Conservation (phyloP, 2,113 vertebrate species). For the Arizona elegans region DNA sequence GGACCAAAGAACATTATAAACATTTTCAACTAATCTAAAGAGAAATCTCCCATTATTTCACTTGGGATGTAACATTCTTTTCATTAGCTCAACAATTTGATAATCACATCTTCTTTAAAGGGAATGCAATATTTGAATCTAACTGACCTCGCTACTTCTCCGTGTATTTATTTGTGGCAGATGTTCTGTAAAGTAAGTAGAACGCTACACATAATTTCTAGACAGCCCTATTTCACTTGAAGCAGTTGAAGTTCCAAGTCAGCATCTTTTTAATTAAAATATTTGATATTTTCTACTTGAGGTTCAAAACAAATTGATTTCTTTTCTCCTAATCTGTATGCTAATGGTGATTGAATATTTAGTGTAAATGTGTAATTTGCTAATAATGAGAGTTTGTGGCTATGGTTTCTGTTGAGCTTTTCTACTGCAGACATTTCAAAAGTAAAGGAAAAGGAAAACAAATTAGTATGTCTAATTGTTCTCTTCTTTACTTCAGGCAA, state of each 20-base stretch:
- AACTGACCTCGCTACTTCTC: background rate
- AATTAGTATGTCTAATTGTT: conserved; percentile 28
- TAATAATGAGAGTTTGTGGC: conserved; percentile 17
- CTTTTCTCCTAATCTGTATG: conserved; percentile 13
- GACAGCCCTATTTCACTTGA: background rate
- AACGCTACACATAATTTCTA: background rate
- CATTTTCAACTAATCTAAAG: background rate
- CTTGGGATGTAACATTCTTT: background rate
- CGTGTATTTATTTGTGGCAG: background rate
- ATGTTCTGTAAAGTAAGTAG: background rate
- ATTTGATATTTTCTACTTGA: conserved; percentile 31
- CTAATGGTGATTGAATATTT: conserved; percentile 30
- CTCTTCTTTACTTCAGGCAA: conserved; percentile 1
- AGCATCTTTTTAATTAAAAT: conserved; percentile 29
- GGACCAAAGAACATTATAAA: background rate
- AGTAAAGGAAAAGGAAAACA: conserved; percentile 12
- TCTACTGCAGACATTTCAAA: conserved; percentile 17
- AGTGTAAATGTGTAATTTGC: conserved; percentile 29
- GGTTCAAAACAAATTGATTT: conserved; percentile 36
- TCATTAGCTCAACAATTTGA: background rate
- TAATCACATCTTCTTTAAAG: background rate
- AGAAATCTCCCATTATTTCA: background rate
- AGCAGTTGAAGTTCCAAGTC: conserved; percentile 15
- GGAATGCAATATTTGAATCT: background rate
- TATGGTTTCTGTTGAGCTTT: conserved; percentile 16